A percentile compares a stretch with the other conserved stretches of the same genome.
Conservation (phyloP, 2,888 invertebrate species). For the Amiota communis region DNA sequence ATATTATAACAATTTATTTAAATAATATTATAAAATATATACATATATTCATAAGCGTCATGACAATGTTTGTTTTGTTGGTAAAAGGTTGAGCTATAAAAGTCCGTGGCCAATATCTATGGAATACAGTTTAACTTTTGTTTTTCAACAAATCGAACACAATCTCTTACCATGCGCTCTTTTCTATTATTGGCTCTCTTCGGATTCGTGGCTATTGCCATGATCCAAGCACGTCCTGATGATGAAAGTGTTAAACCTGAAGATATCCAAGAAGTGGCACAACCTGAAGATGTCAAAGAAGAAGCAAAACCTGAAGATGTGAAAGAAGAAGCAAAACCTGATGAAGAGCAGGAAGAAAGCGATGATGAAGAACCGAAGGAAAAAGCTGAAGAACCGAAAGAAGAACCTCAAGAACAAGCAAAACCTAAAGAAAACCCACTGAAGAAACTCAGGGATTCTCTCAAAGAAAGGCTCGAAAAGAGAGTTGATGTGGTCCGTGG, state of each 20-base stretch:
- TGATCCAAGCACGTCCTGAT: background rate
- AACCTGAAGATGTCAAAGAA: background rate
- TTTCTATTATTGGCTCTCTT: slow-evolving; percentile 16
- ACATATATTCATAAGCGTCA: too few species aligned
- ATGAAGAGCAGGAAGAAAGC: background rate
- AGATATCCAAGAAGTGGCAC: background rate
- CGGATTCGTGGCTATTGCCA: slow-evolving; percentile 2
- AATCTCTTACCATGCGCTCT: background rate
- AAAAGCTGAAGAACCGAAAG: background rate
- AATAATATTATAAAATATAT: too few species aligned
- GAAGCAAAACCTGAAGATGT: background rate
- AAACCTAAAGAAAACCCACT: too few species aligned
- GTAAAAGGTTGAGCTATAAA: background rate
- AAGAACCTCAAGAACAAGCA: background rate
- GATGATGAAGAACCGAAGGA: background rate
- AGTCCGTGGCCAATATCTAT: background rate
- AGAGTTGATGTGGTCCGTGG: too few species aligned
- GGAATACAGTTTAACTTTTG: background rate
- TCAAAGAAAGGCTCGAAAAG: too few species aligned
- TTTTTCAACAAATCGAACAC: too few species aligned
- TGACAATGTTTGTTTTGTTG: too few species aligned
- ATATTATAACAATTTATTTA: too few species aligned
- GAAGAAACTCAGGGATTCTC: too few species aligned
- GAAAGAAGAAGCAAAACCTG: background rate
- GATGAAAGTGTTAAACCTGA: background rate